phyloP scores from a whole-genome alignment of 2,888 invertebrate genomes.

The Lepidocyrtoides sp. region DNA sequence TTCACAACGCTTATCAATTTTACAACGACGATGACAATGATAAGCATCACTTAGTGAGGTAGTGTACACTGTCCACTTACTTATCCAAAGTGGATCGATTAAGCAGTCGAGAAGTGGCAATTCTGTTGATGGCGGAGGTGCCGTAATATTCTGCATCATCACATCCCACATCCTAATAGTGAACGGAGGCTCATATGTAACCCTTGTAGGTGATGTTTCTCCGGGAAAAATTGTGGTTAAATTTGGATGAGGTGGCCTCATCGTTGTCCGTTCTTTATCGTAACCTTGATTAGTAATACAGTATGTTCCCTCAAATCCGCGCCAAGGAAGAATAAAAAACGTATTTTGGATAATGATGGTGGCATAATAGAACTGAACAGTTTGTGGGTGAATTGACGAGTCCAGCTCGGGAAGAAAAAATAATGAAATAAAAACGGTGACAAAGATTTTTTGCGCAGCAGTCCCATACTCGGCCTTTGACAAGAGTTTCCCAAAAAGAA shows the following conservation, averaged over 20 bases:
- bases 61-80: too few species aligned
- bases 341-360: conserved; percentile 81
- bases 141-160: too few species aligned
- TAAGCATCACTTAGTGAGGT: too few species aligned
- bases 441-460: conserved; percentile 81
- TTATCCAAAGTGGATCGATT: conserved; percentile 74
- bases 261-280: not conserved
- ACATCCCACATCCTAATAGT: too few species aligned
- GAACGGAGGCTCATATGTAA: not conserved
- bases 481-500: conserved; percentile 79
- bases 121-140: not conserved
- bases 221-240: not conserved
- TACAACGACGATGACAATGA: too few species aligned
- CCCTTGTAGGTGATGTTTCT: not conserved
- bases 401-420: conserved; percentile 84
- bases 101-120: conserved; percentile 50
- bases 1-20: not conserved
- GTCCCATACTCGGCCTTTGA: conserved; percentile 79
- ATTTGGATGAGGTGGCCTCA: not conserved
- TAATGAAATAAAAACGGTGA: conserved; percentile 83
- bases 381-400: conserved; percentile 68
- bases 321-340: conserved; percentile 82
- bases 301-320: conserved; percentile 73
- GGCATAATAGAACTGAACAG: conserved; percentile 83
- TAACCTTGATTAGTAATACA: conserved; percentile 35